Base-by-base conservation (phyloP, 1,140 invertebrate species). In the Coenobita brevimanus region DNA sequence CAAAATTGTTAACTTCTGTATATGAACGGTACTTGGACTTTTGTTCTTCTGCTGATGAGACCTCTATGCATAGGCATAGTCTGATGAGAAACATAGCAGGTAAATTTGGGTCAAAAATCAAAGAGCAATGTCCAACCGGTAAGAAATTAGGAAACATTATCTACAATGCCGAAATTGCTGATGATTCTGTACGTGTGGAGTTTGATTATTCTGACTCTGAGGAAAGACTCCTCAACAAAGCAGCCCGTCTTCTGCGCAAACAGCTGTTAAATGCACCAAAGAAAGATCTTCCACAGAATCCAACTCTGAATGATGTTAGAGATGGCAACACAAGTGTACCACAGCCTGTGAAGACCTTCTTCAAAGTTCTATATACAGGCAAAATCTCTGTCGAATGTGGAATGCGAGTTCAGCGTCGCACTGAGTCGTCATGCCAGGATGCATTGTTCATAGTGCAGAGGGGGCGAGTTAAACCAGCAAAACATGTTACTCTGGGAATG, bases 51-150 rank as follows among this genome's bases (percentile, higher is more conserved):
- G n/a, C n/a, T n/a, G n/a, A n/a, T n/a, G n/a, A n/a, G n/a, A n/a
- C n/a, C n/a, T n/a, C n/a, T n/a, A 57, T 57, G n/a, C 54, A 57
- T n/a, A 57, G n/a, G 54, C n/a, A 13, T 57, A 57, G 54, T 57
- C 54, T 57, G 54, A 13, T n/a, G n/a, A 57, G 54, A 57, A 57
- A 57, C 54, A n/a, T n/a, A n/a, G n/a, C 54, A 57, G 54, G n/a
- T 57, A 57, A 57, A n/a, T 57, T 57, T 57, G 54, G 54, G 54
- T 57, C 54, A n/a, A 57, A 57, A 57, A n/a, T 57, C n/a, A 57
- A 57, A 57, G 10, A 13, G 54, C 54, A 57, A n/a, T 57, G 54
- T 57, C 54, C 54, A 57, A n/a, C 54, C n/a, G 54, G 54, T 57
- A 57, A n/a, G 54, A 57, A 57, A n/a, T n/a, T n/a, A n/a, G n/a